Conservation (phyloP, 2,797 vertebrate species). For the Acomys russatus region DNA sequence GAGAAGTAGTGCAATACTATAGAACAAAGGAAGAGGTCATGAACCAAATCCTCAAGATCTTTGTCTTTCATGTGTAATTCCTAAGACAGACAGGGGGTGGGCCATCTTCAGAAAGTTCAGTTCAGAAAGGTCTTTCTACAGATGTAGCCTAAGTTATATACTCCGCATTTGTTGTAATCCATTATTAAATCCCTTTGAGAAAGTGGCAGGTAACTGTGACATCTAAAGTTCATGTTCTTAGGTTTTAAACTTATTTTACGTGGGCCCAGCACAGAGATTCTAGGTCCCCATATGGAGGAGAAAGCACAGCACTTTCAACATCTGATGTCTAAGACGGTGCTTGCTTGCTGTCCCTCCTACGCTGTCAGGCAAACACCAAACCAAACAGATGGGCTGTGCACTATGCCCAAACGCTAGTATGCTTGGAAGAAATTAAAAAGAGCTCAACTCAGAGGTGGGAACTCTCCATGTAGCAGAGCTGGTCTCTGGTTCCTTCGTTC, state of each 20-base stretch:
- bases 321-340: slow-evolving; percentile 78
- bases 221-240: slow-evolving; percentile 65
- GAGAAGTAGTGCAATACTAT: neutral
- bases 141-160: neutral
- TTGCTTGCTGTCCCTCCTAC: slow-evolving; percentile 79
- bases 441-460: slow-evolving; percentile 48
- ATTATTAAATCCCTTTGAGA: neutral
- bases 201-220: neutral
- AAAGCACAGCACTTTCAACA: slow-evolving; percentile 77
- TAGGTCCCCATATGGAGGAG: slow-evolving; percentile 71
- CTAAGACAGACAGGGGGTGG: neutral
- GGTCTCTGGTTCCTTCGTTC: neutral
- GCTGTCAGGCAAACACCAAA: slow-evolving; percentile 81
- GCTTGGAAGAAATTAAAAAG: slow-evolving; percentile 55
- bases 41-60: neutral
- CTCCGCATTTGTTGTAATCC: neutral
- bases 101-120: neutral
- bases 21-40: neutral
- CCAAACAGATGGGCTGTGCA: slow-evolving; percentile 81
- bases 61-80: neutral
- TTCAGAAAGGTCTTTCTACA: neutral
- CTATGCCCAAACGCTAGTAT: slow-evolving; percentile 66
- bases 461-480: slow-evolving; percentile 27
- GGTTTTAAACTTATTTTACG: slow-evolving; percentile 70
- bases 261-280: slow-evolving; percentile 68